Percentiles rank a stretch among this genome's conserved stretches.
phyloP scores from a whole-genome alignment of 2,797 vertebrate species.

The Sebastes cheni region DNA sequence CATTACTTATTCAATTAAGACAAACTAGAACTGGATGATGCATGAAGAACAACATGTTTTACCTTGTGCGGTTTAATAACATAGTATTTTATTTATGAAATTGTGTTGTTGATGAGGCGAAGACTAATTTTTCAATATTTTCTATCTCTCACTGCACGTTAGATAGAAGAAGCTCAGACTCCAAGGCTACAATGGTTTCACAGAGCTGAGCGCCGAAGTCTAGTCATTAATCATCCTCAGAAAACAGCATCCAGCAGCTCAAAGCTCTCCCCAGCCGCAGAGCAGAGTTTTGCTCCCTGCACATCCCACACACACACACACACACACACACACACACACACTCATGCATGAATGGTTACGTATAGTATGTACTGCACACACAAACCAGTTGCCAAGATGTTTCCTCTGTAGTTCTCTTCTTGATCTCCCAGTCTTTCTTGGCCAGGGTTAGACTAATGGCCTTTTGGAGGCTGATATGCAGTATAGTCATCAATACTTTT shows the following conservation, averaged over 20 bases:
- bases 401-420: constrained; percentile 20
- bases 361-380: constrained; percentile 3
- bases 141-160: constrained; percentile 2
- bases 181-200: constrained; percentile 65
- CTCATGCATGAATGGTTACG: constrained; percentile 13
- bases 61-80: not conserved
- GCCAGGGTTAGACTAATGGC: constrained; percentile 23
- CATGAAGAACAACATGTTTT: not conserved
- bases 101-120: constrained; percentile 6
- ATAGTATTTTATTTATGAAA: not conserved
- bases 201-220: constrained; percentile 45
- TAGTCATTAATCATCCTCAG: constrained; percentile 77
- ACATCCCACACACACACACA: constrained; percentile 12
- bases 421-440: constrained; percentile 3
- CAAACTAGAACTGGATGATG: not conserved
- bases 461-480: constrained; percentile 14
- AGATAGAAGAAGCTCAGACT: constrained; percentile 33
- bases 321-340: constrained; percentile 3
- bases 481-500: constrained; percentile 30
- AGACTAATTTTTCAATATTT: constrained; percentile 24
- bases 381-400: constrained; percentile 26
- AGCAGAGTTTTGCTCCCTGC: constrained; percentile 29
- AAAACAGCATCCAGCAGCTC: constrained; percentile 62
- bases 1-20: not conserved
- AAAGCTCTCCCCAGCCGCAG: constrained; percentile 44